Evolutionary conservation across 2,888 invertebrate species (phyloP).

Genomic region (Gisinianus flammeolus): DNA sequence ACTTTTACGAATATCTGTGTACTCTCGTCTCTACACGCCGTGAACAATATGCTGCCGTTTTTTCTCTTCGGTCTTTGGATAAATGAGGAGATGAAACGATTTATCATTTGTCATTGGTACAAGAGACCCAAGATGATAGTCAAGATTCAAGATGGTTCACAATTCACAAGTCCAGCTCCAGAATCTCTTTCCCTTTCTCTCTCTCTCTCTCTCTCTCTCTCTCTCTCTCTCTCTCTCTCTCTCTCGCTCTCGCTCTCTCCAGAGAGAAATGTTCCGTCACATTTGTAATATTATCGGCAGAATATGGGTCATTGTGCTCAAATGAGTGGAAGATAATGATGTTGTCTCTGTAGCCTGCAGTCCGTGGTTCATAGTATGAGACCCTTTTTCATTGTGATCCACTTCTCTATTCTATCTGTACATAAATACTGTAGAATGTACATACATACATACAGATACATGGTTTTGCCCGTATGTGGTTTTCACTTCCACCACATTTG

Average conservation of each 20-base stretch:
- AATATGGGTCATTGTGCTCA: constrained; percentile 47
- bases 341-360: constrained; percentile 22
- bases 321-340: constrained; percentile 49
- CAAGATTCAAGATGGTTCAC: constrained; percentile 5
- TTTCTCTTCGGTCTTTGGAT: not conserved
- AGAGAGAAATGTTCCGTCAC: constrained; percentile 13
- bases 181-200: no score
- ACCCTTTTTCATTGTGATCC: not conserved
- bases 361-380: not conserved
- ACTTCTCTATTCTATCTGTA: not conserved
- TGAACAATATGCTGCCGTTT: no score
- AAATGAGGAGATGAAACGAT: constrained; percentile 22
- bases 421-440: not conserved
- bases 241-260: no score
- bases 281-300: constrained; percentile 15
- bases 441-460: not conserved
- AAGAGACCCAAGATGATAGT: constrained; percentile 8
- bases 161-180: no score
- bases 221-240: no score
- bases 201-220: no score
- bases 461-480: not conserved
- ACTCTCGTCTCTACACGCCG: no score
- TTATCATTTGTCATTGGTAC: constrained; percentile 19
- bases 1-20: no score
- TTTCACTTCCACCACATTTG: not conserved